phyloP scores from a whole-genome alignment of 2,797 vertebrate genomes.

The Sebastes kiyomatsui region DNA sequence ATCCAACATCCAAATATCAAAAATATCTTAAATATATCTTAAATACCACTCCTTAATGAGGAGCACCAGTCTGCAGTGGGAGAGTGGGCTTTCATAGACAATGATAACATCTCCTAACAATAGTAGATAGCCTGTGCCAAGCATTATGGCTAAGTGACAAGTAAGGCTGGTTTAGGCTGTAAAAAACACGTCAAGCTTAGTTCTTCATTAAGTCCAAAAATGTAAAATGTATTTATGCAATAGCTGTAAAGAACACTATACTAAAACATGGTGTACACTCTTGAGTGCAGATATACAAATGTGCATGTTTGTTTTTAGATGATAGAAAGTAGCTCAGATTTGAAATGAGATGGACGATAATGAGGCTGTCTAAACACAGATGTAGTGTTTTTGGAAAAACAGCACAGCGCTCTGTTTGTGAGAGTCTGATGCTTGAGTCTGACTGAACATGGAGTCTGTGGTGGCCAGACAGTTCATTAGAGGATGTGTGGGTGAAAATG shows the following conservation, averaged over 20 bases:
- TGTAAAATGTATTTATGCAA: neutral
- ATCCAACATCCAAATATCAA: too few relatives aligned
- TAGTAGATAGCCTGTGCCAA: too few relatives aligned
- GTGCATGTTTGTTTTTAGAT: neutral
- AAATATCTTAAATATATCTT: too few relatives aligned
- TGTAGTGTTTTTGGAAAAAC: conserved; percentile 2
- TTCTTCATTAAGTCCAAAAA: too few relatives aligned
- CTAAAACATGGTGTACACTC: neutral
- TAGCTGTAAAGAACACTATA: neutral
- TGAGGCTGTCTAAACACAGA: conserved; percentile 28
- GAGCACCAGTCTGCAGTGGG: too few relatives aligned
- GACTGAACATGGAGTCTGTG: conserved; percentile 22
- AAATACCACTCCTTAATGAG: too few relatives aligned
- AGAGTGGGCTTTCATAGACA: too few relatives aligned
- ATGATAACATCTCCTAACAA: too few relatives aligned
- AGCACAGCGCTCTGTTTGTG: conserved; percentile 5
- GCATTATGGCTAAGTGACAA: too few relatives aligned
- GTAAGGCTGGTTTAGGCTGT: too few relatives aligned
- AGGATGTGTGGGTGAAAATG: conserved; percentile 42
- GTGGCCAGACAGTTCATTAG: conserved; percentile 41
- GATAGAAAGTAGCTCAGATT: neutral
- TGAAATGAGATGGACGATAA: conserved; percentile 5
- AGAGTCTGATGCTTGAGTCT: conserved; percentile 7
- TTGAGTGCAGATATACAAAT: neutral
- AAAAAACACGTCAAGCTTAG: too few relatives aligned